Evolutionary conservation across 2,113 vertebrate genomes (phyloP).

Genomic region (Panthera leo): DNA sequence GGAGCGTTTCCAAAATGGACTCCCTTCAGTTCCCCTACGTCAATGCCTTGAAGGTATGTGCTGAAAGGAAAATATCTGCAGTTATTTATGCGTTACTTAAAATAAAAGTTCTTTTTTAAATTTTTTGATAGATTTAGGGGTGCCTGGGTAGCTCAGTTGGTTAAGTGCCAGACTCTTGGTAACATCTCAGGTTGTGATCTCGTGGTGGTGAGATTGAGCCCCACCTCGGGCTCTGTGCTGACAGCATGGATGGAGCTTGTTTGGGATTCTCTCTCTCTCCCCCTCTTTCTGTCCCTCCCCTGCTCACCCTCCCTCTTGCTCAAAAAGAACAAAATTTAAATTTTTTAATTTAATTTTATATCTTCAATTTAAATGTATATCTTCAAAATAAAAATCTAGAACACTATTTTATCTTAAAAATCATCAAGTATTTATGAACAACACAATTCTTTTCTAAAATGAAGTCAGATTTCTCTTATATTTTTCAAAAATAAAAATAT

Average conservation of each 20-base stretch:
- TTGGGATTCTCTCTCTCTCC: too few relatives aligned
- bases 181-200: too few relatives aligned
- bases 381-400: not conserved
- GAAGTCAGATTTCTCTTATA: not conserved
- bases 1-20: not conserved
- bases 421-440: not conserved
- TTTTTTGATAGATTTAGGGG: not conserved
- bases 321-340: too few relatives aligned
- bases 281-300: too few relatives aligned
- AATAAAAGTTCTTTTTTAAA: not conserved
- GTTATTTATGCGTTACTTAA: not conserved
- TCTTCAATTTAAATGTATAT: not conserved
- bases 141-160: too few relatives aligned
- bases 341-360: too few relatives aligned
- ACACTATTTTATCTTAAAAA: not conserved
- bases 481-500: not conserved
- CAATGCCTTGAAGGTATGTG: not conserved
- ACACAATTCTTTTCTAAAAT: not conserved
- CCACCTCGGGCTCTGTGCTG: too few relatives aligned
- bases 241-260: too few relatives aligned
- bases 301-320: too few relatives aligned
- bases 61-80: not conserved
- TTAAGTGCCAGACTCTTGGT: too few relatives aligned
- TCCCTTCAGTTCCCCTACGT: not conserved
- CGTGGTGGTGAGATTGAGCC: too few relatives aligned